Evolutionary conservation across 2,888 invertebrate species (phyloP), one percentile per base, ranked within the genome.

Genomic region (Epinotia ramella): DNA sequence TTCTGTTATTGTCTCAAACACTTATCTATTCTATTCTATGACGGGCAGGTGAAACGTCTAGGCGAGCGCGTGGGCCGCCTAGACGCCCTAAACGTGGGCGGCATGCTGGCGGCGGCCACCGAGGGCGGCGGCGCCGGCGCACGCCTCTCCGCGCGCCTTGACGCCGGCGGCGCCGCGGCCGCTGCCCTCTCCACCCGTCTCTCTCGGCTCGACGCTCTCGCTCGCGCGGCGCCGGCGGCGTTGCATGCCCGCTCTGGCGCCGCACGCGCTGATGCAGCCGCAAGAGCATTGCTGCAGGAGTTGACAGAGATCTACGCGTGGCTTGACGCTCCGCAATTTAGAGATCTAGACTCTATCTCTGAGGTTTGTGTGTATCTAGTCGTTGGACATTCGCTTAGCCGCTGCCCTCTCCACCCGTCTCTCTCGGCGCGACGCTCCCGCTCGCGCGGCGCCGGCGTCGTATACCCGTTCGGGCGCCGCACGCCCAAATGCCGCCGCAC

Each of bases 51-150:
- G 95, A 88, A 86, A 20, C 96, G 93, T 77, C 94, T 99, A 53
- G 97, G 97, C 4, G 97, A 97, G 84, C 98, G 98, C 86, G 93
- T 99, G 72, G 98, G 98, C 46, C 96, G 98, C 76, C 89, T 92
- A 56, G 93, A 91, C 81, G 90, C 91, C 73, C 89, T 89, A 96
- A 97, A 79, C 96, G 98, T 84, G 97, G 97, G 83, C 96, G 99
- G 95, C 97, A 99, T 76, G 97, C 88, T 91, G 77, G 90, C 89
- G 73, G 93, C 91, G 95, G 93, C 96, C 94, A 83, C 97, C 95
- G 88, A 97, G 96, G 95, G 98, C 97, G 88, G 97, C 63, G 97
- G 97, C 70, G 65, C 80, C 76, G 96, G 97, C 90, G 97, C 97
- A n/a, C 96, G 96, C 87, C 95, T 95, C 46, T 95, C 95, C 78